These are phyloP conservation scores for Drosophila pallidifrons DNA, from an alignment of 1,140 invertebrate genomes.

Conservation along the genomic window DNA sequence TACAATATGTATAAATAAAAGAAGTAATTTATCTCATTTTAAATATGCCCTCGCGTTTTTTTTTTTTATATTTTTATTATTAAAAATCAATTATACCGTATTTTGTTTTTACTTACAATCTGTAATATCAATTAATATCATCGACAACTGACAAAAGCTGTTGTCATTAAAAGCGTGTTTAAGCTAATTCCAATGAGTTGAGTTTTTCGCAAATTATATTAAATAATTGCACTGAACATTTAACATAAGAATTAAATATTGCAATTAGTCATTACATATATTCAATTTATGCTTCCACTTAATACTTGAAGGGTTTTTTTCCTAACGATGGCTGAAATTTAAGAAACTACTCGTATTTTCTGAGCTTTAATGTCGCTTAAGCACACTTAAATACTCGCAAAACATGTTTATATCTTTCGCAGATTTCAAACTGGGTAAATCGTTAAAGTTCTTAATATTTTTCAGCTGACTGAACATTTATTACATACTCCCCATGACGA, in stretches of 20 bases:
- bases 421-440: not conserved
- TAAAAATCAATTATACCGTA: slow-evolving; percentile 37
- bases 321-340: too few species aligned
- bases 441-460: not conserved
- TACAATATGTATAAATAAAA: slow-evolving; percentile 5
- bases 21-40: slow-evolving; percentile 38
- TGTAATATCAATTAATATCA: slow-evolving; percentile 20
- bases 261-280: too few species aligned
- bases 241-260: too few species aligned
- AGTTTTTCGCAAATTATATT: not conserved
- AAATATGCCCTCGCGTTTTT: slow-evolving; percentile 21
- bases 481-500: not conserved
- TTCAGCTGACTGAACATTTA: not conserved
- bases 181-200: not conserved
- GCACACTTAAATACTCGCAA: not conserved
- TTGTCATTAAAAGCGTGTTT: slow-evolving; percentile 13
- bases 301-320: too few species aligned
- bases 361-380: not conserved
- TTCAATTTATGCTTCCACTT: too few species aligned
- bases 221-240: not conserved
- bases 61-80: not conserved
- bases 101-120: not conserved
- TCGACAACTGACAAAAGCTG: slow-evolving; percentile 1
- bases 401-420: not conserved
- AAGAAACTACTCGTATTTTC: not conserved